phyloP scores from a whole-genome alignment of 1,140 invertebrate genomes.

The Aricia agestis region DNA sequence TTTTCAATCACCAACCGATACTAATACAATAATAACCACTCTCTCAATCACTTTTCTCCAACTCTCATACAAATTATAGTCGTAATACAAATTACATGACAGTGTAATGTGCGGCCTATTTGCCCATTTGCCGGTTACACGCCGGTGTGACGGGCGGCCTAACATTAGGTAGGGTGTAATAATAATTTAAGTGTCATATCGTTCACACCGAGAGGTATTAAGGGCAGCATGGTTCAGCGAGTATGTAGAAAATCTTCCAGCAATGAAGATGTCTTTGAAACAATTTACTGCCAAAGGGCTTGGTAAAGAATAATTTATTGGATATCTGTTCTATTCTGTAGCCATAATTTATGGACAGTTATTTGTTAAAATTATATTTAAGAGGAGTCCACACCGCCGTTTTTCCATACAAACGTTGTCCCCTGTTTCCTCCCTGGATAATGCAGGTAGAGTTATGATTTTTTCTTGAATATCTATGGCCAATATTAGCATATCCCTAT shows the following conservation, averaged over 20 bases:
- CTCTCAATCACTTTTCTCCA: constrained; percentile 9
- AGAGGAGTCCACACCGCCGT: too few species aligned
- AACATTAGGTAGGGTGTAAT: constrained; percentile 14
- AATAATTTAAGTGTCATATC: constrained; percentile 3
- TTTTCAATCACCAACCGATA: constrained; percentile 10
- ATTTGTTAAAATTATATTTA: too few species aligned
- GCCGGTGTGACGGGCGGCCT: constrained; percentile 14
- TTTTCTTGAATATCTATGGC: too few species aligned
- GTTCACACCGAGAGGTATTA: not conserved
- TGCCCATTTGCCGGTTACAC: constrained; percentile 10
- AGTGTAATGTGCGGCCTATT: constrained; percentile 13
- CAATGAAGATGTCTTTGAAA: not conserved
- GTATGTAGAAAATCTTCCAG: not conserved
- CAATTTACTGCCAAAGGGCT: too few species aligned
- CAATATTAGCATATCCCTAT: too few species aligned
- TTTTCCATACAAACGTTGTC: too few species aligned
- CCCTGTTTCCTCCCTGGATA: too few species aligned
- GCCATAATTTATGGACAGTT: too few species aligned
- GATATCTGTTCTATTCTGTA: too few species aligned
- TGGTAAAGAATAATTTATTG: too few species aligned
- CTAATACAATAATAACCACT: constrained; percentile 14
- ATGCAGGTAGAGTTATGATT: too few species aligned
- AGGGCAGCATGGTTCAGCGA: not conserved
- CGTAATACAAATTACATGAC: constrained; percentile 12
- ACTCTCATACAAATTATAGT: constrained; percentile 10